phyloP scores from a whole-genome alignment of 2,888 invertebrate genomes.

The Tridacna crocea region DNA sequence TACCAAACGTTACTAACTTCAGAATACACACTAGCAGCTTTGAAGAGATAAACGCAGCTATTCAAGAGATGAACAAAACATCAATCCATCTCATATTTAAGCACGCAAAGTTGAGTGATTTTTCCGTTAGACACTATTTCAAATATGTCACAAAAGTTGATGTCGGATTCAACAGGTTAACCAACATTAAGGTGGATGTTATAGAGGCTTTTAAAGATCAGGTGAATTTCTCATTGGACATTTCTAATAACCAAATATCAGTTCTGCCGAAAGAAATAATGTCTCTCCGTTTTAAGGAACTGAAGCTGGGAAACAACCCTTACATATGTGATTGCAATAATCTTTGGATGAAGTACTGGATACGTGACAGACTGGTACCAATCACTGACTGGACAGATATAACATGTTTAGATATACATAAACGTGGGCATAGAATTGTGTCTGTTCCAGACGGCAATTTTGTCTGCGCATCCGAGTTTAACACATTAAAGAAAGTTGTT shows the following conservation, averaged over 20 bases:
- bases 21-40: not conserved
- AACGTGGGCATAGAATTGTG: constrained; percentile 40
- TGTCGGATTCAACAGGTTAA: constrained; percentile 8
- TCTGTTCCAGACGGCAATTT: constrained; percentile 56
- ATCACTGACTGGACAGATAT: constrained; percentile 50
- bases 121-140: not conserved
- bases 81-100: not conserved
- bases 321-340: constrained; percentile 66
- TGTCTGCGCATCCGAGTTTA: constrained; percentile 52
- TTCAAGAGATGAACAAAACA: not conserved
- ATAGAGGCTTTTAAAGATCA: constrained; percentile 6
- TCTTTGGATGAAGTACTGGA: constrained; percentile 68
- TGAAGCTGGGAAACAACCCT: constrained; percentile 54
- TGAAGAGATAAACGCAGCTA: not conserved
- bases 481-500: constrained; percentile 54
- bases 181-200: not conserved
- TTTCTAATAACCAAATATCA: constrained; percentile 29
- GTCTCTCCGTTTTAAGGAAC: constrained; percentile 10
- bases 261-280: constrained; percentile 36
- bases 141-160: not conserved
- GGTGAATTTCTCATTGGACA: not conserved
- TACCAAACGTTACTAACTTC: not conserved
- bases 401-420: constrained; percentile 47
- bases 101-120: not conserved
- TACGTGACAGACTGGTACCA: constrained; percentile 30